Base-by-base conservation (phyloP, 2,797 vertebrate species). In the Enteromius anoplus region DNA sequence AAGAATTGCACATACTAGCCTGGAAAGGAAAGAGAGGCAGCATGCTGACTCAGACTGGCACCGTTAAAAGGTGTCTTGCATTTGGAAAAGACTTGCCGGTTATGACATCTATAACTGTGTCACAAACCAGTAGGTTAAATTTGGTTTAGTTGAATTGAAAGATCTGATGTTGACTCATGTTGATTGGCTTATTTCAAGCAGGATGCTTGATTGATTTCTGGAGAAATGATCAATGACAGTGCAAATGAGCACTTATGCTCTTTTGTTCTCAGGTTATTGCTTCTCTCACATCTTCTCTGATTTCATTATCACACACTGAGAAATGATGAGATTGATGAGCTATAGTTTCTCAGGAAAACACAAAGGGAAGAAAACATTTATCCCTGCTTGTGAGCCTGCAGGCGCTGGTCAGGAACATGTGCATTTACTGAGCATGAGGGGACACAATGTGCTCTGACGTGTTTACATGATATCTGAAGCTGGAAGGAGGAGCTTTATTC, bases 381-480 rank as follows among this genome's bases (percentile, higher is more conserved):
- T 75, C 2, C n/a, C 10, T 80, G 40, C 21, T 26, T 45, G 12
- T 40, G 40, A 81, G 3, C 1, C 1, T 58, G 21, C 23, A 17
- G 17, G 45, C 32, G 15, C 60, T 10, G 8, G 12, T 73, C 76
- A 62, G 75, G 70, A 72, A 29, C 55, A 66, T 32, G 75, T 84
- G 80, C 78, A 37, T 75, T 79, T 12, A 70, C 37, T 23, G 40
- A 76, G 19, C 6, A 5, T 17, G 29, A 32, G 4, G 29, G 85
- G 64, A 88, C 86, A 86, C 71, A 79, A 49, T 85, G 86, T 88
- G 80, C 79, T 79, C 34, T 29, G 19, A 5, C 14, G 40, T 88
- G 85, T 88, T 89, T 81, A 85, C 83, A 75, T 81, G 88, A 76
- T 68, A 88, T 83, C 17, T 40, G 82, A 87, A 73, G 79, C 51